Percentiles rank a stretch among this genome's conserved stretches.
phyloP scores from a whole-genome alignment of 2,797 vertebrate species.

The Arctocebus calabarensis region DNA sequence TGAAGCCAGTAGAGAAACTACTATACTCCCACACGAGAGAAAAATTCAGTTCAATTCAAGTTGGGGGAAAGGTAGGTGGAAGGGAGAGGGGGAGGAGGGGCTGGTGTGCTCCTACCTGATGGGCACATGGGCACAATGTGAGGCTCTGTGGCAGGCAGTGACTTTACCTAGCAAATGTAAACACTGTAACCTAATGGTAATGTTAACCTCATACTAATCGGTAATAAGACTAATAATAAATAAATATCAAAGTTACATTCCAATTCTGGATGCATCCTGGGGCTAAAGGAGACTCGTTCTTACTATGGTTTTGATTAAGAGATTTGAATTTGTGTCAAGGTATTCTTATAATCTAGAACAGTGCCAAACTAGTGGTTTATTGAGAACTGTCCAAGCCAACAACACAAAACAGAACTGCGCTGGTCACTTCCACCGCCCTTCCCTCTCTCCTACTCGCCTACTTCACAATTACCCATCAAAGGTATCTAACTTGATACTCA shows the following conservation, averaged over 20 bases:
- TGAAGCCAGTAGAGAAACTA: no score
- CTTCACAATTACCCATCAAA: not conserved
- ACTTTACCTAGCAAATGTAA: no score
- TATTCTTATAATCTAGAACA: constrained; percentile 5
- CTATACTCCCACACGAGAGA: no score
- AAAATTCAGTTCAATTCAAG: no score
- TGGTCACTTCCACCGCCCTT: not conserved
- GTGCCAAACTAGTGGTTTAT: not conserved
- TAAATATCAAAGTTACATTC: not conserved
- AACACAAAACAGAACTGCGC: not conserved
- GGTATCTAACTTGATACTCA: not conserved
- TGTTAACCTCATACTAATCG: no score
- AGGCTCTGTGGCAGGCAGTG: no score
- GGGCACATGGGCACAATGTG: no score
- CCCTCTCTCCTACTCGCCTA: accelerated
- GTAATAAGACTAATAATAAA: no score
- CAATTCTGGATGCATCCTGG: not conserved
- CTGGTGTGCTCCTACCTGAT: no score
- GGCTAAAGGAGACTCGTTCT: not conserved
- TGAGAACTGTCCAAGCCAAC: not conserved
- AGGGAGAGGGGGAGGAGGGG: no score
- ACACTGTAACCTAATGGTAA: no score
- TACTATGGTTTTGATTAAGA: constrained; percentile 57
- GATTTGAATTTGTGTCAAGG: constrained; percentile 37
- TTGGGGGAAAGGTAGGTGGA: no score